Evolutionary conservation across 2,113 vertebrate genomes (phyloP), one percentile per base, ranked within the genome.

Genomic region (Xenotilapia caudafasciata): DNA sequence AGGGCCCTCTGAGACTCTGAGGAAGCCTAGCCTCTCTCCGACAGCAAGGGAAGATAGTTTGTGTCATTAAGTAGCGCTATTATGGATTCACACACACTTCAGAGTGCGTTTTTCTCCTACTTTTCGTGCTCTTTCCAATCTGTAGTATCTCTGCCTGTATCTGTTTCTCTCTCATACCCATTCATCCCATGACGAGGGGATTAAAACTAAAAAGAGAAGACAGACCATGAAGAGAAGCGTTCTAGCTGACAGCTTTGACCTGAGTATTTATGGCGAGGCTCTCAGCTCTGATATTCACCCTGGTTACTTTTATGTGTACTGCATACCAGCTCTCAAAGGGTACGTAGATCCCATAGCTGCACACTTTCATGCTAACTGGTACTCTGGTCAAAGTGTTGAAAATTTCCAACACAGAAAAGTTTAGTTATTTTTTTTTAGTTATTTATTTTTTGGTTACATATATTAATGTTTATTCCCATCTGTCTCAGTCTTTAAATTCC

Each of bases 1-100:
- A 97, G 97, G 96, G 96, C 95, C 96, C 96, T 97, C 97, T 94
- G 96, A 94, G 92, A 90, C 92, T 92, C 55, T 28, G 80, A 93
- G 92, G 94, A 95, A 94, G 92, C 92, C 85, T 83, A 89, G 90
- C 90, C 89, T 84, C 86, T 90, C 90, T 85, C 80, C 45, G 83
- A 91, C 94, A 91, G 93, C 89, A 85, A 88, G 87, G 90, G 92
- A 84, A 94, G 93, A 95, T 94, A 95, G 93, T 94, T 95, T 93
- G 93, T 95, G 94, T 93, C 94, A 94, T 95, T 94, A 95, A 95
- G 95, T 93, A 93, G 88, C 19, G 42, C 92, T 93, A 94, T 96
- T 95, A 95, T 87, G 79, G 90, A 95, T 94, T 94, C 92, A 79
- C 92, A 94, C 91, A 94, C 92, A 90, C 92, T 93, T 93, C 92